Evolutionary conservation across 1,140 invertebrate genomes (phyloP).

Genomic region (Cephus cinctus): DNA sequence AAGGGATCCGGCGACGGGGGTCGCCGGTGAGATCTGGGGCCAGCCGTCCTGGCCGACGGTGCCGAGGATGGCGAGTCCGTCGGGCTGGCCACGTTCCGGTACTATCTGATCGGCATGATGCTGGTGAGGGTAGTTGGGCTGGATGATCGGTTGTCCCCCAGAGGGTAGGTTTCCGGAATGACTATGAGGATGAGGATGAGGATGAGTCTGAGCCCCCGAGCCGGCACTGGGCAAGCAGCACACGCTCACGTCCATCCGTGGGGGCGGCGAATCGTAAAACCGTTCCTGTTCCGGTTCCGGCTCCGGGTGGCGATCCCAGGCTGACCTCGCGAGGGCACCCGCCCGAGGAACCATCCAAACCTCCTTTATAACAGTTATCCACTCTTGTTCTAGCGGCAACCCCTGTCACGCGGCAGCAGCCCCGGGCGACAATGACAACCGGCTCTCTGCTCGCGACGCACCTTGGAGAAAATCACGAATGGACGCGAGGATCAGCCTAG

Average conservation of each 20-base stretch:
- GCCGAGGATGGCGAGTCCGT: slow-evolving; percentile 41
- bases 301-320: slow-evolving; percentile 35
- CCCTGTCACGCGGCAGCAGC: background rate
- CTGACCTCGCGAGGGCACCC: slow-evolving; percentile 30
- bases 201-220: slow-evolving; percentile 46
- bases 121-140: slow-evolving; percentile 27
- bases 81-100: slow-evolving; percentile 47
- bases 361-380: background rate
- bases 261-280: slow-evolving; percentile 51
- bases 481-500: too few relatives aligned
- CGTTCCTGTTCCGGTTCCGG: slow-evolving; percentile 38
- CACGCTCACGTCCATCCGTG: slow-evolving; percentile 55
- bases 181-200: slow-evolving; percentile 25
- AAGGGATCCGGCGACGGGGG: slow-evolving; percentile 29
- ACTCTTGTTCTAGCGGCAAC: background rate
- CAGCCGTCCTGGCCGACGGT: slow-evolving; percentile 40
- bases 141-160: slow-evolving; percentile 36
- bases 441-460: too few relatives aligned
- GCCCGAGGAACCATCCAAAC: slow-evolving; percentile 48
- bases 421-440: too few relatives aligned
- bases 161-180: slow-evolving; percentile 28
- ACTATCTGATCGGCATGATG: slow-evolving; percentile 54
- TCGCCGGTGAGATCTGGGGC: slow-evolving; percentile 39
- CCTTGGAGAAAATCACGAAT: too few relatives aligned
- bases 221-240: slow-evolving; percentile 49